phyloP scores from a whole-genome alignment of 2,888 invertebrate genomes.

The Drosophila hawaiiensis region DNA sequence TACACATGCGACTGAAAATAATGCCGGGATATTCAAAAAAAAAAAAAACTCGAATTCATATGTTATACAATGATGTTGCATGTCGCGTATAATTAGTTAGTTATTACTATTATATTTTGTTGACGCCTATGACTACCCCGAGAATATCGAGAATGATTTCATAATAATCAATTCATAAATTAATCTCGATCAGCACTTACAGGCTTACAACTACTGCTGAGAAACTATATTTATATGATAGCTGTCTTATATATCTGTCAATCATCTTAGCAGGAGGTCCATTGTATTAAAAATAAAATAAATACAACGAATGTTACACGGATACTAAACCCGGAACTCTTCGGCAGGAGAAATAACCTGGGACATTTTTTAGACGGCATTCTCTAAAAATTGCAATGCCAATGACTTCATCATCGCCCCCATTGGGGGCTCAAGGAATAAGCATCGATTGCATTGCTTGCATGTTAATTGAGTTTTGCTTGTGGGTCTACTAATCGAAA shows the following conservation, averaged over 20 bases:
- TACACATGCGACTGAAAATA: background rate
- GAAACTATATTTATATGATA: background rate
- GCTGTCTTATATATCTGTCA: background rate
- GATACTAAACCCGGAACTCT: slow-evolving; percentile 47
- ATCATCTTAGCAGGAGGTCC: background rate
- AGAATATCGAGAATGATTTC: slow-evolving; percentile 25
- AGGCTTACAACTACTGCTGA: background rate
- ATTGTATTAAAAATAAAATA: background rate
- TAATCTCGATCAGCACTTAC: slow-evolving; percentile 9
- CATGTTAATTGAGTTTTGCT: slow-evolving; percentile 48
- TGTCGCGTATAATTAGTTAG: background rate
- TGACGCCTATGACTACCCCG: slow-evolving; percentile 7
- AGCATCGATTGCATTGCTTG: slow-evolving; percentile 46
- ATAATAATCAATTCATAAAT: slow-evolving; percentile 5
- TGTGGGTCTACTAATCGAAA: slow-evolving; percentile 40
- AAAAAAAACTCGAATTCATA: background rate
- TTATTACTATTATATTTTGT: background rate
- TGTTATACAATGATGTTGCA: background rate
- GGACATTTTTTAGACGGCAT: slow-evolving; percentile 49
- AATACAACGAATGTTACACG: background rate
- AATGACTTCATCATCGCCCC: slow-evolving; percentile 47
- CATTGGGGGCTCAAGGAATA: slow-evolving; percentile 8
- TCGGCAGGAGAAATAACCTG: slow-evolving; percentile 18
- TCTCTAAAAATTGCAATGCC: slow-evolving; percentile 31
- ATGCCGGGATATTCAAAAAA: background rate